Base-by-base conservation (phyloP, 2,797 vertebrate genomes). In the Ataeniobius toweri region DNA sequence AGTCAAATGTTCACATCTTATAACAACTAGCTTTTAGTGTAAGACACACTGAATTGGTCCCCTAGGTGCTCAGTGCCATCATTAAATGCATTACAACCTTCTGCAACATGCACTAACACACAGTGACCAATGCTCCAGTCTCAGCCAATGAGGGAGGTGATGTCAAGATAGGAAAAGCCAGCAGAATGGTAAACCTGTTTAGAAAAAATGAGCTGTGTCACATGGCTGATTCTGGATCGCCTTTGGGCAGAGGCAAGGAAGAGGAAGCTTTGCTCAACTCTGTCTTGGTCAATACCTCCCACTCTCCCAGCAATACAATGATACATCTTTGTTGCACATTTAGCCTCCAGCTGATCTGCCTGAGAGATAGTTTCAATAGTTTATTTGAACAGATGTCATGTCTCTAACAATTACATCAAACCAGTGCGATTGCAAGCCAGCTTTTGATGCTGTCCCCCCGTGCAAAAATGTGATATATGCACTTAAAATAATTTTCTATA, bases 211-310 rank as follows among this genome's bases (percentile, higher is more conserved):
- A 71, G 76, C 78, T 80, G 75, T 92, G 88, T 90, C 85, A 88
- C 68, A 81, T 70, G 76, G 51, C 74, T 79, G 55, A 86, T 80
- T 85, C 78, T 89, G 83, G 76, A 87, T 78, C 51, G 65, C 83
- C 87, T 80, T 74, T 75, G 85, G 89, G 85, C 85, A 84, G 68
- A 3, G 80, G 63, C 65, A 81, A 69, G 78, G 55, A 73, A 67
- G 50, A 89, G 63, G 82, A 86, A 82, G 74, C 83, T 71, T 79
- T 89, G 36, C 75, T 88, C 71, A 76, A 73, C 83, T 89, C 76
- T 59, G 31, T 88, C 86, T 88, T 80, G 85, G 83, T 89, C 86
- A 79, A 74, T 78, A 75, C 81, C 84, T 71, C 89, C 91, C 82
- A 90, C 85, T 88, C 88, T 81, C 63, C 36, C 59, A 82, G 75